Evolutionary conservation across 2,113 vertebrate species (phyloP).

Genomic region (Pteruthius melanotis): DNA sequence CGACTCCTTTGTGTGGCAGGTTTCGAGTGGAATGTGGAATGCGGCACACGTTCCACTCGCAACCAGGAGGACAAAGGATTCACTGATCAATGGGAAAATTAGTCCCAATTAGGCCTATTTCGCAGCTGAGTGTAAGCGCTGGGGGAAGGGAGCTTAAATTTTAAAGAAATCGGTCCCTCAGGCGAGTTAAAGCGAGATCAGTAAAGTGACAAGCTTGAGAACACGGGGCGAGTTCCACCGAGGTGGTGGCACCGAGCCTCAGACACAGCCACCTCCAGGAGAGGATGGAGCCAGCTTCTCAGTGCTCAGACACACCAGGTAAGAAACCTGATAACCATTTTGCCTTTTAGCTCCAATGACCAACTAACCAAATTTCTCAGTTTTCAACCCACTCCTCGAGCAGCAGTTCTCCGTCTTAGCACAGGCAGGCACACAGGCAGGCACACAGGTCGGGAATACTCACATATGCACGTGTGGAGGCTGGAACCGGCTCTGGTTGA

Average conservation of each 20-base stretch:
- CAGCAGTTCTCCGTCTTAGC: rapidly evolving
- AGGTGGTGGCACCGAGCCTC: not conserved
- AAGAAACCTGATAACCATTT: rapidly evolving
- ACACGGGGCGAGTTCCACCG: rapidly evolving
- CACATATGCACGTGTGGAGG: conserved; percentile 98
- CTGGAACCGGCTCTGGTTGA: conserved; percentile 99
- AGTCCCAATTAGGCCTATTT: conserved; percentile 74
- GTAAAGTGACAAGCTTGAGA: not conserved
- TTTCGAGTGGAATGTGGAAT: not conserved
- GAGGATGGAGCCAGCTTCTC: not conserved
- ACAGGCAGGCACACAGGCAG: not conserved
- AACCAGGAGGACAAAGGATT: conserved; percentile 62
- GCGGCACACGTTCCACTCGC: conserved; percentile 41
- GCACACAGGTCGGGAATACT: conserved; percentile 60
- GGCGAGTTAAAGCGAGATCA: not conserved
- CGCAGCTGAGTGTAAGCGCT: conserved; percentile 54
- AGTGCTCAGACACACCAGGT: rapidly evolving
- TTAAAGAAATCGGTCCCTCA: conserved; percentile 44
- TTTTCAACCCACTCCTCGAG: not conserved
- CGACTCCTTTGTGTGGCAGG: conserved; percentile 41
- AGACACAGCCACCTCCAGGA: not conserved
- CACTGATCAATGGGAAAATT: conserved; percentile 57
- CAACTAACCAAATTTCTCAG: not conserved
- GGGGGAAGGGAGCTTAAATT: conserved; percentile 43
- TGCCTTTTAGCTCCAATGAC: rapidly evolving